Conservation (phyloP, 2,888 invertebrate species). For the Ennomos quercinarius region DNA sequence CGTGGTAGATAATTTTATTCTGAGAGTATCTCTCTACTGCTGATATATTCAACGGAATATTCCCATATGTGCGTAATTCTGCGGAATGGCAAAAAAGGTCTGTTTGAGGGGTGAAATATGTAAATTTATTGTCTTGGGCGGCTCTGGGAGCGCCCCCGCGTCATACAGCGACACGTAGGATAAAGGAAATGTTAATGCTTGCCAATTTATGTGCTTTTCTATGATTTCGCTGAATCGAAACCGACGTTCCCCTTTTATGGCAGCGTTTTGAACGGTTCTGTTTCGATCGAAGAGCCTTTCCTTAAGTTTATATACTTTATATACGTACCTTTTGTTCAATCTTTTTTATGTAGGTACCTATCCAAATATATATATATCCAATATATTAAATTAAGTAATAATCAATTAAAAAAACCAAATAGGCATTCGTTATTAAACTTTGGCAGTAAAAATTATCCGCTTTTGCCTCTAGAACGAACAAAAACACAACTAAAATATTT, state of each 20-base stretch:
- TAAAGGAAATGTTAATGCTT: constrained; percentile 85
- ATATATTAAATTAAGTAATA: no score
- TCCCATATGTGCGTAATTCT: constrained; percentile 86
- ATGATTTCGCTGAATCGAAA: constrained; percentile 84
- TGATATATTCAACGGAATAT: constrained; percentile 85
- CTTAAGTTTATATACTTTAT: constrained; percentile 19
- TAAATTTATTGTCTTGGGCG: constrained; percentile 86
- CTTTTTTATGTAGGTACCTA: background rate
- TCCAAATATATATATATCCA: background rate
- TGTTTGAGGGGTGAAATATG: constrained; percentile 86
- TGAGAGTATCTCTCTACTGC: constrained; percentile 83
- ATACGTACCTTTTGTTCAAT: constrained; percentile 25
- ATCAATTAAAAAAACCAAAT: no score
- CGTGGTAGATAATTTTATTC: constrained; percentile 84
- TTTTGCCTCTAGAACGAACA: no score
- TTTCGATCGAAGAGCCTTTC: constrained; percentile 36
- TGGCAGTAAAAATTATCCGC: no score
- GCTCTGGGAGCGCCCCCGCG: constrained; percentile 76
- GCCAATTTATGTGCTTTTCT: constrained; percentile 85
- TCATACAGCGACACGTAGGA: constrained; percentile 85
- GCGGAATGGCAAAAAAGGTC: constrained; percentile 86
- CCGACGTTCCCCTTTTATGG: constrained; percentile 75
- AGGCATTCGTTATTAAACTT: no score
- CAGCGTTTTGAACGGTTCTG: constrained; percentile 23
- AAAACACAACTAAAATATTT: no score